Conservation (phyloP, 2,113 vertebrate species). For the Glaucomys volans region DNA sequence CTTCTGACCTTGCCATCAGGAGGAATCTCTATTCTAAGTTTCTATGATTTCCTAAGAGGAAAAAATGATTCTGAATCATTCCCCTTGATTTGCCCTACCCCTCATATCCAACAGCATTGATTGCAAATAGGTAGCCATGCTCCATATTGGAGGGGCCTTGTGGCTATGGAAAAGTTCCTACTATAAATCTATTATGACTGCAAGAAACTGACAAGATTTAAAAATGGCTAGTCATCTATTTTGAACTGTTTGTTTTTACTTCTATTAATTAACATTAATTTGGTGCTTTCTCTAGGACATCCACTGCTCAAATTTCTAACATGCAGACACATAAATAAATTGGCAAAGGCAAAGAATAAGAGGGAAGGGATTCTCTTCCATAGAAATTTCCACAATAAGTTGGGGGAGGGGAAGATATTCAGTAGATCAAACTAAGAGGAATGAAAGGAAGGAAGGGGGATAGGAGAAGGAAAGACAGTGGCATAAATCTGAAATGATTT, state of each 20-base stretch:
- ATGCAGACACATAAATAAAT: neutral
- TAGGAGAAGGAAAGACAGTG: too few species aligned
- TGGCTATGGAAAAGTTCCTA: neutral
- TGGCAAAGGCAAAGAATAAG: neutral
- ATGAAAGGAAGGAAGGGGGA: too few species aligned
- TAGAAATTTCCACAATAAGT: neutral
- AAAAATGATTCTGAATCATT: conserved; percentile 34
- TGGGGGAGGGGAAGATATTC: neutral
- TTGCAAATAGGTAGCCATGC: neutral
- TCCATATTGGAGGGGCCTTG: neutral
- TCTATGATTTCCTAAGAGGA: neutral
- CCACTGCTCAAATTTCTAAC: neutral
- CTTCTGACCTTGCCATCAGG: neutral
- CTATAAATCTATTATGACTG: neutral
- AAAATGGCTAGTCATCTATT: conserved; percentile 13
- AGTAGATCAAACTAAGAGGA: too few species aligned
- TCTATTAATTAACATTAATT: conserved; percentile 24
- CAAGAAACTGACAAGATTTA: neutral
- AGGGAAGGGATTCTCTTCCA: neutral
- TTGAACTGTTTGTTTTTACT: conserved; percentile 1
- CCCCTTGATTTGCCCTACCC: neutral
- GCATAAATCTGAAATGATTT: too few species aligned
- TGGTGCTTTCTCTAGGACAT: neutral
- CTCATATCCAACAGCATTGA: neutral
- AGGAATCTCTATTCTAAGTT: conserved; percentile 63